Percentiles rank a stretch among this genome's conserved stretches.
These are phyloP conservation scores for Trachymyrmex cornetzi DNA, from an alignment of 1,140 invertebrate species.

Conservation along the genomic window DNA sequence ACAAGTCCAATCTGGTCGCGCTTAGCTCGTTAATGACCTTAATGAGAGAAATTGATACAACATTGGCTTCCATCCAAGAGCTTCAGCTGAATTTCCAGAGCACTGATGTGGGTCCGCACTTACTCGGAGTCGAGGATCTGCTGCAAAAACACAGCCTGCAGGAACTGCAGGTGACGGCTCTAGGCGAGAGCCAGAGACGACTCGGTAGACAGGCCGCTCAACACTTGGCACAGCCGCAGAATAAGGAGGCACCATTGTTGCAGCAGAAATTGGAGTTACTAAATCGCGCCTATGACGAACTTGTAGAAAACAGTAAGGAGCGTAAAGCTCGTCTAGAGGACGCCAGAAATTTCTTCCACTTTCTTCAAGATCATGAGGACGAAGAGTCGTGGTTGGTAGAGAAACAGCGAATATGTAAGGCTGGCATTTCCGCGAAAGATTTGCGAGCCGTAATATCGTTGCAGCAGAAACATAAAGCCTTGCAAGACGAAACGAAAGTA, in stretches of 20 bases:
- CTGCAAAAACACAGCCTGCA: constrained; percentile 97
- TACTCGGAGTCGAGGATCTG: constrained; percentile 97
- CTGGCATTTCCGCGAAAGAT: constrained; percentile 97
- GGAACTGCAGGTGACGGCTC: constrained; percentile 95
- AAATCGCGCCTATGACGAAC: constrained; percentile 91
- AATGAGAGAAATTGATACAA: constrained; percentile 96
- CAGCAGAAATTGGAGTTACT: constrained; percentile 91
- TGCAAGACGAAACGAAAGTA: constrained; percentile 97
- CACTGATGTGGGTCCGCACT: constrained; percentile 96
- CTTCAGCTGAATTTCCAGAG: constrained; percentile 94
- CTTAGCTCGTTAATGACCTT: constrained; percentile 94
- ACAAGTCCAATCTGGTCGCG: constrained; percentile 92
- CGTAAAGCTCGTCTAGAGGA: constrained; percentile 95
- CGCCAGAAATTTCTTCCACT: constrained; percentile 97
- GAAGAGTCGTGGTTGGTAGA: constrained; percentile 98
- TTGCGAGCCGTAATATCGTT: constrained; percentile 95
- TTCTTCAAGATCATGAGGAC: constrained; percentile 97
- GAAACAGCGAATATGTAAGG: constrained; percentile 96
- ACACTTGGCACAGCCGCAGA: constrained; percentile 86
- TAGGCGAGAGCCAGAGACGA: constrained; percentile 93
- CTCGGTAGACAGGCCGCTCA: constrained; percentile 90
- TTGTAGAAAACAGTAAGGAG: constrained; percentile 92
- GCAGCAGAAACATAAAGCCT: constrained; percentile 97
- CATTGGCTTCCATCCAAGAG: constrained; percentile 93
- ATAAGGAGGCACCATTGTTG: constrained; percentile 89